Evolutionary conservation across 2,888 invertebrate species (phyloP).

Genomic region (Ectemnius cavifrons): DNA sequence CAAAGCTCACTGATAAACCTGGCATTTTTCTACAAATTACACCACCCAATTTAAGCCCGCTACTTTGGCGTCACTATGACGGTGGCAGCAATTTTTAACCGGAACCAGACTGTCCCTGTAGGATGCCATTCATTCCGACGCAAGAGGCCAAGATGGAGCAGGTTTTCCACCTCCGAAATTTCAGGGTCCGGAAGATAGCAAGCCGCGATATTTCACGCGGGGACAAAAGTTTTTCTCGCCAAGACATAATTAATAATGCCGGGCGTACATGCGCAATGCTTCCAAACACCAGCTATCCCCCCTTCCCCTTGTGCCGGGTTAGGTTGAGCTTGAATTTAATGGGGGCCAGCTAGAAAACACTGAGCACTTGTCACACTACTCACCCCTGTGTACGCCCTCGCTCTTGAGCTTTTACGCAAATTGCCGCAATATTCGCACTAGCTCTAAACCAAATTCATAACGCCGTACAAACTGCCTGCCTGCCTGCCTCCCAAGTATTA

Average conservation of each 20-base stretch:
- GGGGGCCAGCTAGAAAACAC: slow-evolving; percentile 49
- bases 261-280: slow-evolving; percentile 35
- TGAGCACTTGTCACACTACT: slow-evolving; percentile 41
- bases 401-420: slow-evolving; percentile 54
- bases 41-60: too few species aligned
- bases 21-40: too few species aligned
- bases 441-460: slow-evolving; percentile 60
- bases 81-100: too few species aligned
- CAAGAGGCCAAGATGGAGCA: too few species aligned
- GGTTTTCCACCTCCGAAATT: too few species aligned
- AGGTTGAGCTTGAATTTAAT: slow-evolving; percentile 38
- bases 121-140: too few species aligned
- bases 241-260: slow-evolving; percentile 60
- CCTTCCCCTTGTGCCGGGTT: neutral
- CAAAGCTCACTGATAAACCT: too few species aligned
- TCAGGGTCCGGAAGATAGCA: too few species aligned
- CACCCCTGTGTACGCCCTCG: neutral
- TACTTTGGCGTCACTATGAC: too few species aligned
- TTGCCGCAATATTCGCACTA: slow-evolving; percentile 48
- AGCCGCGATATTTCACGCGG: neutral
- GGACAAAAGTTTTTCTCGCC: slow-evolving; percentile 51
- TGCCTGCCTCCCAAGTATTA: slow-evolving; percentile 27
- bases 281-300: too few species aligned
- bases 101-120: too few species aligned
- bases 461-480: slow-evolving; percentile 42